These are phyloP conservation scores for Sphyrna mokarran DNA, from an alignment of 2,113 vertebrate species.

Conservation along the genomic window DNA sequence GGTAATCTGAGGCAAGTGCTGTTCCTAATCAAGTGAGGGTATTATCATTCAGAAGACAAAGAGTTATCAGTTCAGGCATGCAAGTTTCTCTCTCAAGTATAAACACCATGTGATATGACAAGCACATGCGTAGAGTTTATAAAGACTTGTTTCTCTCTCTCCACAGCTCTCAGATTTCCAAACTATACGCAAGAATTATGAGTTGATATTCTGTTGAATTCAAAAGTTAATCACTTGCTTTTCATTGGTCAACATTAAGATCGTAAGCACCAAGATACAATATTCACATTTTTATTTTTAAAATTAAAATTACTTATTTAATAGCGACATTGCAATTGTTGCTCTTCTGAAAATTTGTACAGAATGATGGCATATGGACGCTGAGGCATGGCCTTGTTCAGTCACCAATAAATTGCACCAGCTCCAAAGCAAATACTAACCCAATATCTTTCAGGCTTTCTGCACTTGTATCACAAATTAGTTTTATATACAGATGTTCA, in stretches of 20 bases:
- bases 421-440: not conserved
- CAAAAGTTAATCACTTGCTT: not conserved
- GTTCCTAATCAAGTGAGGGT: conserved; percentile 42
- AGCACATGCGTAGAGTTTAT: conserved; percentile 41
- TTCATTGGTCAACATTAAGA: not conserved
- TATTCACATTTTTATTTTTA: not conserved
- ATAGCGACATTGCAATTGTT: not conserved
- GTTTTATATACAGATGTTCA: not conserved
- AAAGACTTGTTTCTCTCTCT: conserved; percentile 39
- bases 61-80: conserved; percentile 40
- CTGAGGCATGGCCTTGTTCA: not conserved
- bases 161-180: conserved; percentile 41
- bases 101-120: conserved; percentile 47
- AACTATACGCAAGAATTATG: conserved; percentile 46
- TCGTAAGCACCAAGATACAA: not conserved
- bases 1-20: not conserved
- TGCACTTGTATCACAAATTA: not conserved
- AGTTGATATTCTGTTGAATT: conserved; percentile 36
- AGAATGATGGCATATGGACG: not conserved
- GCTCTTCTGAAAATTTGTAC: not conserved
- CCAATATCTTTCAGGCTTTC: not conserved
- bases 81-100: conserved; percentile 44
- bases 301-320: not conserved
- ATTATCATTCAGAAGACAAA: conserved; percentile 43
- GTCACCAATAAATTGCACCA: not conserved